These are phyloP conservation scores for Trichomycterus rosablanca DNA, from an alignment of 2,113 vertebrate species.

Conservation along the genomic window DNA sequence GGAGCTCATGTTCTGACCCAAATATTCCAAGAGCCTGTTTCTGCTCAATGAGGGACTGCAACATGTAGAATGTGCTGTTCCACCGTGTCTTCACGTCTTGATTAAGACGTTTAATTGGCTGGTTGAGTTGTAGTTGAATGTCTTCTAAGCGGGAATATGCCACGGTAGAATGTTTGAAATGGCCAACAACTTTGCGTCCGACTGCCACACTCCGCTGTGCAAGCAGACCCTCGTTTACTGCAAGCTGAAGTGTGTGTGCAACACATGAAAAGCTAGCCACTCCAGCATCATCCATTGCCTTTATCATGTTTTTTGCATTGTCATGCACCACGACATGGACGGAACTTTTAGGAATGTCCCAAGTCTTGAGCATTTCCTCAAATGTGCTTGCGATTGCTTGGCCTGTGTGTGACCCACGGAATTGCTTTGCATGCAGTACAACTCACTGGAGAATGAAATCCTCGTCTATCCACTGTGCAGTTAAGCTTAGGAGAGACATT, in stretches of 20 bases:
- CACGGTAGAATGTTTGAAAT: conserved; percentile 42
- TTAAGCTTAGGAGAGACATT: conserved; percentile 30
- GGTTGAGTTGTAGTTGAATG: conserved; percentile 27
- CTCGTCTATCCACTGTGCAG: conserved; percentile 17
- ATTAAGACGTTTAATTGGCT: not conserved
- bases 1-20: conserved; percentile 26
- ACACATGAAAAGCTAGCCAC: conserved; percentile 30
- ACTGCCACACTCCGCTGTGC: not conserved
- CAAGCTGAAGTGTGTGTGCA: conserved; percentile 27
- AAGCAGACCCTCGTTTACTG: not conserved
- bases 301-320: conserved; percentile 32
- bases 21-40: conserved; percentile 12
- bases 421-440: conserved; percentile 10
- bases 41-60: conserved; percentile 22
- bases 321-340: conserved; percentile 26
- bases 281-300: conserved; percentile 23
- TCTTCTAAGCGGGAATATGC: conserved; percentile 23
- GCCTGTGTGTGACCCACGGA: conserved; percentile 11
- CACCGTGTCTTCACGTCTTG: conserved; percentile 26
- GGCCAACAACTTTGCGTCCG: conserved; percentile 5
- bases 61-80: conserved; percentile 40
- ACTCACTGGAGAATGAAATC: conserved; percentile 6
- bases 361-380: conserved; percentile 24
- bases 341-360: conserved; percentile 33
- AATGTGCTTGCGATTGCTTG: not conserved